Conservation (phyloP, 2,797 vertebrate genomes). For the Hippopotamyrus pictus region DNA sequence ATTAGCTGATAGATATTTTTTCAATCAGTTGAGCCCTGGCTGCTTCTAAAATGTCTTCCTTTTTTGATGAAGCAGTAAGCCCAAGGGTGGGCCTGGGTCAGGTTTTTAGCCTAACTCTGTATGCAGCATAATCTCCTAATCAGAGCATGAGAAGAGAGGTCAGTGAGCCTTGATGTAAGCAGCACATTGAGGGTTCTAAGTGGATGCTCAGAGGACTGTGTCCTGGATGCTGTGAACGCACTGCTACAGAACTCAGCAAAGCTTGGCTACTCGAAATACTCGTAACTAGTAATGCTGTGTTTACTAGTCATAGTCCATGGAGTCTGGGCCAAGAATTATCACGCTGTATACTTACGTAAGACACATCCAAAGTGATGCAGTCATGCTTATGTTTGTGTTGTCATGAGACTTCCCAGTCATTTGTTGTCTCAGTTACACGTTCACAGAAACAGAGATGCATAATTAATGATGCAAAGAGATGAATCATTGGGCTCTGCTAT, state of each 20-base stretch:
- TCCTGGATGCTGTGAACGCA: neutral
- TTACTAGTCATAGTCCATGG: neutral
- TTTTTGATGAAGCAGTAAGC: conserved; percentile 1
- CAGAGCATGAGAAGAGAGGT: neutral
- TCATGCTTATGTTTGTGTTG: conserved; percentile 3
- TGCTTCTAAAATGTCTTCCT: conserved; percentile 2
- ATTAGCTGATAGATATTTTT: conserved; percentile 5
- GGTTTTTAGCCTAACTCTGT: neutral
- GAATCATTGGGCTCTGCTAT: neutral
- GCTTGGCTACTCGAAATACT: neutral
- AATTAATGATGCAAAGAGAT: neutral
- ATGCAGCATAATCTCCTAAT: neutral
- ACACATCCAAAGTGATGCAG: neutral
- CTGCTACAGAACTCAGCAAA: neutral
- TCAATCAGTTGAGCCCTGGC: neutral
- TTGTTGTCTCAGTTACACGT: neutral
- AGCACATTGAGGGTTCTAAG: neutral
- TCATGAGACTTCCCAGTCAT: conserved; percentile 1
- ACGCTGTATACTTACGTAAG: neutral
- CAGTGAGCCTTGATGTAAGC: neutral
- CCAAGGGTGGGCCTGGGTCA: neutral
- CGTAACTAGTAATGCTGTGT: neutral
- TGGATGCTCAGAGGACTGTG: neutral
- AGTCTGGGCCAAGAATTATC: neutral
- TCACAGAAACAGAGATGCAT: neutral